phyloP scores from a whole-genome alignment of 1,140 invertebrate genomes.

The Atta cephalotes region DNA sequence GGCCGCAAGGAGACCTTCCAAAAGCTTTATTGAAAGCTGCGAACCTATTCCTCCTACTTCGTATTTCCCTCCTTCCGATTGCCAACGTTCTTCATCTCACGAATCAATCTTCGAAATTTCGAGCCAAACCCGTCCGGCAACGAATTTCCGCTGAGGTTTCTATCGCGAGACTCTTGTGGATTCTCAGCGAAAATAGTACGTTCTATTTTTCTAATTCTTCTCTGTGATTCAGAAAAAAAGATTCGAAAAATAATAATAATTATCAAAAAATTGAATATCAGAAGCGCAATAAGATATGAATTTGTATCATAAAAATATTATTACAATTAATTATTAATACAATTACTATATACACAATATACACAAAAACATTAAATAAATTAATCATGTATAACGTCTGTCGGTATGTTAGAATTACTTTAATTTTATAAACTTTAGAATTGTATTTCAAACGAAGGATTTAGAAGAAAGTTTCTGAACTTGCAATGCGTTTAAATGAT shows the following conservation, averaged over 20 bases:
- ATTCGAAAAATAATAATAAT: background rate
- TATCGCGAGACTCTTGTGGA: background rate
- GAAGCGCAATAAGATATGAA: background rate
- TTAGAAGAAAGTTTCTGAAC: slow-evolving; percentile 5
- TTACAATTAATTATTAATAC: background rate
- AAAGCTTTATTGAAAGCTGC: slow-evolving; percentile 66
- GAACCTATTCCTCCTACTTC: background rate
- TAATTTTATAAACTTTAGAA: background rate
- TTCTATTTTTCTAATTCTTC: background rate
- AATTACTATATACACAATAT: background rate
- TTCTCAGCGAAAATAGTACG: background rate
- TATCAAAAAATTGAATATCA: background rate
- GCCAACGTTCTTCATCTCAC: slow-evolving; percentile 42
- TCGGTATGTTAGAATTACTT: background rate
- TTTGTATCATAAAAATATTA: background rate
- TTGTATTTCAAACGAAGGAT: background rate
- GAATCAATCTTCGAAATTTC: slow-evolving; percentile 53
- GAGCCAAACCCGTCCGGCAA: slow-evolving; percentile 21
- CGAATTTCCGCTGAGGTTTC: slow-evolving; percentile 11
- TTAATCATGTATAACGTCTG: background rate
- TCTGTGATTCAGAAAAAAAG: background rate
- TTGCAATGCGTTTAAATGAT: slow-evolving; percentile 9
- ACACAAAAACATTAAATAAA: background rate
- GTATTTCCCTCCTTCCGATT: background rate
- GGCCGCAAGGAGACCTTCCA: background rate